phyloP scores from a whole-genome alignment of 2,797 vertebrate species.

The Staurois parvus region DNA sequence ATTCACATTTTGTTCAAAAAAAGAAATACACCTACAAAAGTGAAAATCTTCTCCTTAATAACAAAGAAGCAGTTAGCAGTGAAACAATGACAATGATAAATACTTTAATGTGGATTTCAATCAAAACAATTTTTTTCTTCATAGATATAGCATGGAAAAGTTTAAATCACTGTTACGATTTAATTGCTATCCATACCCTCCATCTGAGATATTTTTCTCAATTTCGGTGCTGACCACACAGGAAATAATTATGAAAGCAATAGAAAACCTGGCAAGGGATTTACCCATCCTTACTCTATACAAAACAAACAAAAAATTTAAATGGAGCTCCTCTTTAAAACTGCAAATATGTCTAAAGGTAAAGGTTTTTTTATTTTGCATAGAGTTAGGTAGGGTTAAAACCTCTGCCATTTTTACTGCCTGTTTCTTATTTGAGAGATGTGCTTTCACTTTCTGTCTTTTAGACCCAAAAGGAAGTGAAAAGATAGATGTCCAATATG shows the following conservation, averaged over 20 bases:
- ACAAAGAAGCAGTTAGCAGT: conserved; percentile 2
- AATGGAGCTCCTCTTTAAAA: too few relatives aligned
- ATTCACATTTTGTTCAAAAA: conserved; percentile 61
- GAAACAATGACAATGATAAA: conserved; percentile 1
- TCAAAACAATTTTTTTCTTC: neutral
- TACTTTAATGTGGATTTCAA: neutral
- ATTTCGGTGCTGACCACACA: neutral
- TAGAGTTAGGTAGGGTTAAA: too few relatives aligned
- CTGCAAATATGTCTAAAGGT: too few relatives aligned
- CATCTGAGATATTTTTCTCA: too few relatives aligned
- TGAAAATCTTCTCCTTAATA: conserved; percentile 64
- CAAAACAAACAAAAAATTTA: too few relatives aligned
- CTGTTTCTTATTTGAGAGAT: too few relatives aligned
- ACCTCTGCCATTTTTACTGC: too few relatives aligned
- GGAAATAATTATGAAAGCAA: neutral
- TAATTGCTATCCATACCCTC: neutral
- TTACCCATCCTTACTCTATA: neutral
- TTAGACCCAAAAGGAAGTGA: too few relatives aligned
- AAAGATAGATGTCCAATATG: too few relatives aligned
- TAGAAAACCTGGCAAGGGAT: neutral
- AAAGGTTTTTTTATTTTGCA: too few relatives aligned
- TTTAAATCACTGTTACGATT: neutral
- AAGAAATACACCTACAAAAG: conserved; percentile 59
- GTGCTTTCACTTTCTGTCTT: too few relatives aligned
- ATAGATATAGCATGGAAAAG: neutral